Base-by-base conservation (phyloP, 2,113 vertebrate genomes). In the Sturnus vulgaris region DNA sequence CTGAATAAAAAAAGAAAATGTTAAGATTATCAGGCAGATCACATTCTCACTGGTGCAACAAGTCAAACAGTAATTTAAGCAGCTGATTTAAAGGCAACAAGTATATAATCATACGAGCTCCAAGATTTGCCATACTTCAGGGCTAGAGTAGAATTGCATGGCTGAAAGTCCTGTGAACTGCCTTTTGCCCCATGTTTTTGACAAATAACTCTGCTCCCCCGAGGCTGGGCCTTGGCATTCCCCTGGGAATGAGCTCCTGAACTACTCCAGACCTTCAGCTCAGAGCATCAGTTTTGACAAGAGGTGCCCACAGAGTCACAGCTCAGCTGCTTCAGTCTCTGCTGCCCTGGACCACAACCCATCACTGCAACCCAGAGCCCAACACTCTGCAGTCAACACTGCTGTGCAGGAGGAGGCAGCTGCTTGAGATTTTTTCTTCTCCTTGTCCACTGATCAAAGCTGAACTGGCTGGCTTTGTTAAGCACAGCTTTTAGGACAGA, bases 351-450 rank as follows among this genome's bases (percentile, higher is more conserved):
- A 52, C 33, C 78, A 73, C 18, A 30, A 44, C 25, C 33, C 22
- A 2, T n/a, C 31, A 5, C 13, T 27, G 12, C 37, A 40, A 11
- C 9, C n/a, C 3, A n/a, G 11, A 75, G 42, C 17, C 10, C 50
- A 69, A 12, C 7, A 33, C 75, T 70, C 21, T 33, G 16, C 35
- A 39, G 4, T 11, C 23, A 49, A 21, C 31, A 70, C 4, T 25
- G 20, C 7, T 1, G 0, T 27, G 42, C 37, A 44, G 24, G 6
- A 15, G 11, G 5, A 13, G 2, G 3, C 14, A 47, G 20, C 5
- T 33, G 8, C 14, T 37, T 31, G 8, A 27, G 18, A 2, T 5
- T 15, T 52, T 23, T 59, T 37, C 10, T 39, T 59, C 23, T 35
- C n/a, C 23, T 46, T 59, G 55, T 88, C 11, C 19, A 10, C 7